A percentile compares a stretch with the other conserved stretches of the same genome.
phyloP scores from a whole-genome alignment of 2,113 vertebrate genomes.

The Manacus vitellinus region DNA sequence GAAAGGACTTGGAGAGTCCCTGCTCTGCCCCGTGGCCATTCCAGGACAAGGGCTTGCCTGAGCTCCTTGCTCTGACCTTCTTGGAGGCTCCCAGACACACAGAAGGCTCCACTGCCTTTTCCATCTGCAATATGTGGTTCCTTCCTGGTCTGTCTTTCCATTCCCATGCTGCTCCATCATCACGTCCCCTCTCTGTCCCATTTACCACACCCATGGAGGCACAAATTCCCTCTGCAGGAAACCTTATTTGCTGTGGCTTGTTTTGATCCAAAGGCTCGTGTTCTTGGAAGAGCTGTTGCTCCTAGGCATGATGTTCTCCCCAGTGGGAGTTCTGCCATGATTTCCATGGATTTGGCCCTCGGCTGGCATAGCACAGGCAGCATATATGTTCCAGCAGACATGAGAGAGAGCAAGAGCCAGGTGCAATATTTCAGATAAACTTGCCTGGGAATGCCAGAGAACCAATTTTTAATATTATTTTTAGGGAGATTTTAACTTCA shows the following conservation, averaged over 20 bases:
- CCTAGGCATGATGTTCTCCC: not conserved
- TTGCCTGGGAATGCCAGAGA: not conserved
- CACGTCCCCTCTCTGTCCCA: not conserved
- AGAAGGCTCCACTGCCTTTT: accelerated
- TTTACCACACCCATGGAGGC: not conserved
- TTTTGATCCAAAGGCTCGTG: accelerated
- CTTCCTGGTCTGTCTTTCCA: not conserved
- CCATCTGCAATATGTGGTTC: accelerated
- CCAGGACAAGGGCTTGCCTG: accelerated
- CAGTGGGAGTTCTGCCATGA: not conserved
- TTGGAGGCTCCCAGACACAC: not conserved
- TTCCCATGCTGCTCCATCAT: not conserved
- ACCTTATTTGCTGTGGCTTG: not conserved
- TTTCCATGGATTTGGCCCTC: not conserved
- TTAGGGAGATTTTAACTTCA: not conserved
- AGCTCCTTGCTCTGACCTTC: not conserved
- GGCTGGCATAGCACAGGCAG: not conserved
- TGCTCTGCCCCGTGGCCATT: not conserved
- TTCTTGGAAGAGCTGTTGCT: not conserved
- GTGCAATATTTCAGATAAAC: not conserved
- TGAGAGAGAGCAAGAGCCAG: too few relatives aligned
- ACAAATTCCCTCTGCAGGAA: not conserved
- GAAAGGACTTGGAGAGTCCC: not conserved
- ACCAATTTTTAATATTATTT: not conserved
- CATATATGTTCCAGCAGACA: not conserved